phyloP scores from a whole-genome alignment of 1,140 invertebrate genomes.

The Drosophila asahinai region DNA sequence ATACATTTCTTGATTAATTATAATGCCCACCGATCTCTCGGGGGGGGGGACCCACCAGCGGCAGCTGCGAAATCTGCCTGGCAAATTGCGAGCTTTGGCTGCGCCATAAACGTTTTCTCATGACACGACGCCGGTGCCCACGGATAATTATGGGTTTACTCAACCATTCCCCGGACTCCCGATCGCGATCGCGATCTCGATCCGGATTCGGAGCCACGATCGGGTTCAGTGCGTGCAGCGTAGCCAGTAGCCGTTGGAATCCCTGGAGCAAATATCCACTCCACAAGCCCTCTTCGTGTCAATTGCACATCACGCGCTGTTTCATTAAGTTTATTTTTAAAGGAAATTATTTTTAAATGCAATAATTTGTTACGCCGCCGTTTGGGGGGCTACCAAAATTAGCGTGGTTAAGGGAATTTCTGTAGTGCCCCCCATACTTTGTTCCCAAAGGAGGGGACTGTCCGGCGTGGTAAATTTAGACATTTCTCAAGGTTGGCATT shows the following conservation, averaged over 20 bases:
- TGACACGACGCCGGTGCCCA: slow-evolving; percentile 42
- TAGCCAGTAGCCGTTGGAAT: slow-evolving; percentile 47
- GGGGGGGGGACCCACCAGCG: slow-evolving; percentile 36
- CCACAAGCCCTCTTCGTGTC: slow-evolving; percentile 57
- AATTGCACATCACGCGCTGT: slow-evolving; percentile 73
- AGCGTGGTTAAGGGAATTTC: slow-evolving; percentile 34
- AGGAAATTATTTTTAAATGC: slow-evolving; percentile 77
- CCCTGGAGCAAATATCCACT: slow-evolving; percentile 29
- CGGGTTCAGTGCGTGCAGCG: slow-evolving; percentile 47
- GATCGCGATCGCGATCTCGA: background rate
- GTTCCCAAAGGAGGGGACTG: slow-evolving; percentile 2
- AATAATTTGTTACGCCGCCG: slow-evolving; percentile 60
- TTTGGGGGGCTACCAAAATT: slow-evolving; percentile 48
- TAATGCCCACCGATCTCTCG: slow-evolving; percentile 48
- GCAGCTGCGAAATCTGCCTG: slow-evolving; percentile 59
- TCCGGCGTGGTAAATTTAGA: slow-evolving; percentile 43
- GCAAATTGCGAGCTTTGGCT: slow-evolving; percentile 64
- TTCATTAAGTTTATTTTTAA: slow-evolving; percentile 79
- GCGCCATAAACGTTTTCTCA: slow-evolving; percentile 73
- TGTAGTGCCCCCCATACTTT: slow-evolving; percentile 34
- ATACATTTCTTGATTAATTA: slow-evolving; percentile 80
- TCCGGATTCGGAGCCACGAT: slow-evolving; percentile 5
- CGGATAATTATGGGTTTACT: slow-evolving; percentile 71
- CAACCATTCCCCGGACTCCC: slow-evolving; percentile 19
- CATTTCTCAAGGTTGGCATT: slow-evolving; percentile 61